Conservation (phyloP, 2,113 vertebrate genomes). For the Thinocorus orbignyianus region DNA sequence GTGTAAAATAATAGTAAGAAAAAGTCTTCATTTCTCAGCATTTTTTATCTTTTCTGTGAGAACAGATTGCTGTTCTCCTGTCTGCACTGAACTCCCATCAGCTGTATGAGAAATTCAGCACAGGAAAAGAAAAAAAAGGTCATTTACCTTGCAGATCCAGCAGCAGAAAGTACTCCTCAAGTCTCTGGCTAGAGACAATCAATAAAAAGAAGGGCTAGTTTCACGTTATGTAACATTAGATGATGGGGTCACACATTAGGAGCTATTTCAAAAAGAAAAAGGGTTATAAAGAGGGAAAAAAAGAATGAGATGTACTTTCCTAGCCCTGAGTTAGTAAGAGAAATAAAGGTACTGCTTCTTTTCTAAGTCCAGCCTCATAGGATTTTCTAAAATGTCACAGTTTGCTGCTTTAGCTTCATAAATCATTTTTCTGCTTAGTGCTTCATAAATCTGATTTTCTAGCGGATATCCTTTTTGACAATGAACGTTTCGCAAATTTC, state of each 20-base stretch:
- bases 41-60: not conserved
- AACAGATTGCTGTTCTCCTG: not conserved
- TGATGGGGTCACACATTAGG: not conserved
- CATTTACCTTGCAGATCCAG: not conserved
- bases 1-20: not conserved
- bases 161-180: not conserved
- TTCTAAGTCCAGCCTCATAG: not conserved
- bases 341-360: not conserved
- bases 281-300: not conserved
- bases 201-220: not conserved
- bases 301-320: not conserved
- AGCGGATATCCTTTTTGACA: not conserved
- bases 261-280: constrained; percentile 4
- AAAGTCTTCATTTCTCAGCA: not conserved
- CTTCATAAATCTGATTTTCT: not conserved
- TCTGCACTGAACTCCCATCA: not conserved
- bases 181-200: not conserved
- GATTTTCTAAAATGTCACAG: not conserved
- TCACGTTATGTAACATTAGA: not conserved
- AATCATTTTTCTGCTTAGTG: not conserved
- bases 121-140: not conserved
- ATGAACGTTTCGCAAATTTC: not conserved
- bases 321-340: not conserved
- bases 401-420: not conserved
- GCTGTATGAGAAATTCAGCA: constrained; percentile 13